Percentiles rank a stretch among this genome's conserved stretches.
Conservation (phyloP, 2,888 invertebrate species). For the Cataglyphis rosenhaueri region DNA sequence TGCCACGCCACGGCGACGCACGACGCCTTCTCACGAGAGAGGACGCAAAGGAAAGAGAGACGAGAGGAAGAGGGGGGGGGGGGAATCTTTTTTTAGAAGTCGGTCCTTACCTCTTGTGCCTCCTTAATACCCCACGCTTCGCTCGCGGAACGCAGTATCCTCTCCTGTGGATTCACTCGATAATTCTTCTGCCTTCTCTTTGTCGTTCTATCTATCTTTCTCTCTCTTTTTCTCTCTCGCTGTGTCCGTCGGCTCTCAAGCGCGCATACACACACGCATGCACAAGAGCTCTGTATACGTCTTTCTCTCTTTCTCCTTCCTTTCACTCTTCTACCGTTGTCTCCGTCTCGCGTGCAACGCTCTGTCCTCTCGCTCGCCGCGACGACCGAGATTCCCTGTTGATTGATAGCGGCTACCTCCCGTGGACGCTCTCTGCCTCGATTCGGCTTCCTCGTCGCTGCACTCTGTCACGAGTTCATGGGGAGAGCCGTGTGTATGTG, state of each 20-base stretch:
- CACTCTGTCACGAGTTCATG: conserved; percentile 49
- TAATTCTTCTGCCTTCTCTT: conserved; percentile 35
- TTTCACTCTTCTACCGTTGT: conserved; percentile 32
- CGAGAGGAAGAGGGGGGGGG: background rate
- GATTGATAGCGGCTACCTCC: conserved; percentile 74
- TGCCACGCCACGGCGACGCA: conserved; percentile 70
- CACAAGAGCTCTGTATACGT: conserved; percentile 47
- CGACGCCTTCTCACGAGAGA: conserved; percentile 51
- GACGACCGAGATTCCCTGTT: conserved; percentile 68
- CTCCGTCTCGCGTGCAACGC: conserved; percentile 57
- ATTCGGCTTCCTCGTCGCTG: conserved; percentile 15
- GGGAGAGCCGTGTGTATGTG: conserved; percentile 10
- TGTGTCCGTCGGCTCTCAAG: conserved; percentile 56
- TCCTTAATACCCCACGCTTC: conserved; percentile 34
- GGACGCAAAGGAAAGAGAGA: conserved; percentile 28
- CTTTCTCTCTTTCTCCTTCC: conserved; percentile 53
- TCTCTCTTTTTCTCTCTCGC: conserved; percentile 56
- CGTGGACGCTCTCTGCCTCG: conserved; percentile 62
- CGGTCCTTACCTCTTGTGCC: conserved; percentile 46
- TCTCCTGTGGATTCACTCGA: conserved; percentile 43
- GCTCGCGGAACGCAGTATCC: conserved; percentile 38
- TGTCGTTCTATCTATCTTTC: background rate
- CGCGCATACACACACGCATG: conserved; percentile 34
- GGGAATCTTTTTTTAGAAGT: conserved; percentile 65
- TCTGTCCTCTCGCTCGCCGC: conserved; percentile 43